Evolutionary conservation across 2,113 vertebrate genomes (phyloP).

Genomic region (Dascyllus trimaculatus): DNA sequence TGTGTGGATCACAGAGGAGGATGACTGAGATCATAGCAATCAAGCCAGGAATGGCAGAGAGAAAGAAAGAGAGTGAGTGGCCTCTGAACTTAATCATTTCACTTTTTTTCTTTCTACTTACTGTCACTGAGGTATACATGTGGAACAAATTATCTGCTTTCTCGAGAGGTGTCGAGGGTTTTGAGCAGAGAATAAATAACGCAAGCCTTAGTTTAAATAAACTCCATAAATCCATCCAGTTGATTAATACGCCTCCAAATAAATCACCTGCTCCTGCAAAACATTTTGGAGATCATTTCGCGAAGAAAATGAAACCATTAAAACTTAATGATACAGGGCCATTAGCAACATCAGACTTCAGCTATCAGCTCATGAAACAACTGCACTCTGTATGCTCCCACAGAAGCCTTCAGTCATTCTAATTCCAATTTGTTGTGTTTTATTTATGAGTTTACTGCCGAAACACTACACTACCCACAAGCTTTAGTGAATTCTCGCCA

Average conservation of each 20-base stretch:
- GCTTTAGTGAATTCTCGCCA: slow-evolving; percentile 40
- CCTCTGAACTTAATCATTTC: slow-evolving; percentile 29
- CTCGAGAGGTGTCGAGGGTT: neutral
- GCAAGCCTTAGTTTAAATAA: slow-evolving; percentile 10
- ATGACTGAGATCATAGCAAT: neutral
- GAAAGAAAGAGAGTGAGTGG: slow-evolving; percentile 21
- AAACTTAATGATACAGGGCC: slow-evolving; percentile 52
- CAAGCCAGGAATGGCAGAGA: slow-evolving; percentile 11
- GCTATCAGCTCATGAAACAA: slow-evolving; percentile 52
- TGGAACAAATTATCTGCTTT: slow-evolving; percentile 16
- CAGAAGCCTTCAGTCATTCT: slow-evolving; percentile 51
- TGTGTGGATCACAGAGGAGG: slow-evolving; percentile 40
- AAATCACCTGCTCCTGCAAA: slow-evolving; percentile 23
- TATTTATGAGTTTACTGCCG: slow-evolving; percentile 67
- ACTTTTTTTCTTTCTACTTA: slow-evolving; percentile 25
- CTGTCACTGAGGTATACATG: slow-evolving; percentile 31
- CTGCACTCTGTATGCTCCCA: slow-evolving; percentile 36
- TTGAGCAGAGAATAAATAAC: neutral
- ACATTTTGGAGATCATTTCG: slow-evolving; percentile 42
- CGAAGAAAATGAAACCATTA: slow-evolving; percentile 55
- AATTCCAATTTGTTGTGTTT: slow-evolving; percentile 54
- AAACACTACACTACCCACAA: slow-evolving; percentile 60
- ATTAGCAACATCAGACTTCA: slow-evolving; percentile 54
- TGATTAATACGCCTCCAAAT: slow-evolving; percentile 14
- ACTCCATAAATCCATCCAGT: neutral